Evolutionary conservation across 2,797 vertebrate genomes (phyloP), one percentile per base, ranked within the genome.

Genomic region (Glyptemys insculpta): DNA sequence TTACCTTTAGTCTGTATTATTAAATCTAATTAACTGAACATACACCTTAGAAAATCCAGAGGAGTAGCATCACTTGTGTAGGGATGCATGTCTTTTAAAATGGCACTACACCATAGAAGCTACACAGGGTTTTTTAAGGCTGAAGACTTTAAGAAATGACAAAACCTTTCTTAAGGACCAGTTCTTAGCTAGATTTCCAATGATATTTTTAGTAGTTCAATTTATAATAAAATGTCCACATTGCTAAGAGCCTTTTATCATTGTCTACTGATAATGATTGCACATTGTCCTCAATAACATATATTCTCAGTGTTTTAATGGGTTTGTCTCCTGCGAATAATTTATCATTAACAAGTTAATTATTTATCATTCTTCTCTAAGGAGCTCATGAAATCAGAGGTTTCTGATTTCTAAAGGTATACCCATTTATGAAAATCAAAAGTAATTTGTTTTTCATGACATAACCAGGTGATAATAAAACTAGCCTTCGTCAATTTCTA

Each of bases 331-430:
- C 84, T 95, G 94, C 83, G 81, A 96, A 96, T 96, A 96, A 97
- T 98, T 97, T 95, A 98, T 98, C 19, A 4, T 91, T 88, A 90
- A 82, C 31, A 65, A 88, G 79, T 97, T 95, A 97, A 98, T 98
- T 97, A 97, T 97, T 98, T 94, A 97, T 89, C 86, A 56, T 62
- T 79, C 93, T 91, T 91, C 95, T 93, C 92, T 91, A 96, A 97
- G 80, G 41, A 90, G 86, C 85, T 83, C 19, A 37, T 9, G n/a
- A 92, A 97, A 96, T 65, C 82, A 47, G 85, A 96, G 92, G 23
- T 85, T 91, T 91, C 8, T 1, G 8, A 79, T 74, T 96, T 96
- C 65, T 74, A 96, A 93, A 89, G 88, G 90, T 83, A 62, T 29
- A 74, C 72, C 41, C 31, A 41, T 91, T 84, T 93, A 12, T 89